Conservation (phyloP, 1,140 invertebrate species). For the Gerris buenoi region DNA sequence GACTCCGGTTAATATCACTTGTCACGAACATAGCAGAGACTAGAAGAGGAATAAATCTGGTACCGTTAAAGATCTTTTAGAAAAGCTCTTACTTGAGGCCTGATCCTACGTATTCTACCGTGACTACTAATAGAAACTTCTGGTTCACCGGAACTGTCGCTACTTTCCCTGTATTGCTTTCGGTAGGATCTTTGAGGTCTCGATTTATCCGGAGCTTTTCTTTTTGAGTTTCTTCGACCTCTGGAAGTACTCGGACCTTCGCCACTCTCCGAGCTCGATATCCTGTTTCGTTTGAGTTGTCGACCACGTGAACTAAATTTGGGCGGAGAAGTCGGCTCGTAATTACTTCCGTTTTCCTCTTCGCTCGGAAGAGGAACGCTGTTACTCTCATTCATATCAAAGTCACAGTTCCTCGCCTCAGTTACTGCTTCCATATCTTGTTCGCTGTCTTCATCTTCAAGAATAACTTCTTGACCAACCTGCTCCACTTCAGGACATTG, state of each 20-base stretch:
- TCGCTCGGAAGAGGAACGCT: conserved; percentile 13
- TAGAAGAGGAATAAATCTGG: no score
- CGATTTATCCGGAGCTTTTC: conserved; percentile 15
- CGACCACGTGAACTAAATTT: conserved; percentile 8
- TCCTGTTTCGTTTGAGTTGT: conserved; percentile 10
- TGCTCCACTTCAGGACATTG: conserved; percentile 13
- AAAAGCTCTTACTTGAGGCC: conserved; percentile 54
- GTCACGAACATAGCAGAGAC: no score
- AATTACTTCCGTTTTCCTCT: conserved; percentile 7
- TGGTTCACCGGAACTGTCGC: conserved; percentile 11
- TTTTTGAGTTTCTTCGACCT: conserved; percentile 24
- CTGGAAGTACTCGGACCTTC: conserved; percentile 15
- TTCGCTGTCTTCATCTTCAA: conserved; percentile 4
- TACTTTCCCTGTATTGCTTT: conserved; percentile 21
- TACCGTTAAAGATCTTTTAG: conserved; percentile 35
- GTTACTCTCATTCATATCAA: conserved; percentile 12
- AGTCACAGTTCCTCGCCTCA: background rate
- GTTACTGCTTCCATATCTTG: background rate
- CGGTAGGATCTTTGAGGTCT: conserved; percentile 10
- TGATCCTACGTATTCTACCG: conserved; percentile 65
- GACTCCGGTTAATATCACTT: no score
- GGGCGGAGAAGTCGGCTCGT: conserved; percentile 6
- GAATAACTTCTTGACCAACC: conserved; percentile 16
- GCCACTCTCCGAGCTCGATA: background rate
- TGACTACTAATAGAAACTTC: conserved; percentile 49